Conservation (phyloP, 2,888 invertebrate genomes). For the Ophion ellenae region DNA sequence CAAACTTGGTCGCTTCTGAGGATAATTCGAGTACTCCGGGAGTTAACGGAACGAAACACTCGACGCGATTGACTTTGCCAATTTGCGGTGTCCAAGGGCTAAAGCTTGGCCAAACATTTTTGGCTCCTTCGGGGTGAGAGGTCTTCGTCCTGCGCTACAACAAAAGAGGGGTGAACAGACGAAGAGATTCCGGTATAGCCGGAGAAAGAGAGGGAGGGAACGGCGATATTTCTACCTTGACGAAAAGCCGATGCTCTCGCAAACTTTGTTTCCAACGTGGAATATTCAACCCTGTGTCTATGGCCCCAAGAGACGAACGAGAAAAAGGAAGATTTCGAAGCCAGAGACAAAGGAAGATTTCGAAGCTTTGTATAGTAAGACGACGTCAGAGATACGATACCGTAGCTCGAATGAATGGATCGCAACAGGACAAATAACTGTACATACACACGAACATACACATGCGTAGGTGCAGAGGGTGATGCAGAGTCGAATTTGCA, state of each 20-base stretch:
- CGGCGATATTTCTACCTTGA: constrained; percentile 31
- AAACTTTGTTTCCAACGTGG: constrained; percentile 48
- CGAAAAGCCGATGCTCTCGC: constrained; percentile 39
- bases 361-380: constrained; percentile 18
- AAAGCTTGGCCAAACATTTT: constrained; percentile 33
- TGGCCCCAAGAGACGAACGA: constrained; percentile 17
- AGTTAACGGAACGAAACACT: neutral
- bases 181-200: neutral
- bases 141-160: constrained; percentile 33
- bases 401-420: constrained; percentile 11
- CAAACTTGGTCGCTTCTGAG: neutral
- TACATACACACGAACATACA: neutral
- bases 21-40: neutral
- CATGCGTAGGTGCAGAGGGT: constrained; percentile 12
- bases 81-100: neutral
- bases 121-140: constrained; percentile 18
- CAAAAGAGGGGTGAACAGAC: constrained; percentile 6
- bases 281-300: constrained; percentile 56
- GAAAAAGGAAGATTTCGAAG: neutral
- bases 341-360: constrained; percentile 14
- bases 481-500: constrained; percentile 74
- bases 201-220: constrained; percentile 6
- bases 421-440: constrained; percentile 9
- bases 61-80: constrained; percentile 5
- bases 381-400: constrained; percentile 10